phyloP scores from a whole-genome alignment of 2,888 invertebrate species.

The Lepidochrysops patricia region DNA sequence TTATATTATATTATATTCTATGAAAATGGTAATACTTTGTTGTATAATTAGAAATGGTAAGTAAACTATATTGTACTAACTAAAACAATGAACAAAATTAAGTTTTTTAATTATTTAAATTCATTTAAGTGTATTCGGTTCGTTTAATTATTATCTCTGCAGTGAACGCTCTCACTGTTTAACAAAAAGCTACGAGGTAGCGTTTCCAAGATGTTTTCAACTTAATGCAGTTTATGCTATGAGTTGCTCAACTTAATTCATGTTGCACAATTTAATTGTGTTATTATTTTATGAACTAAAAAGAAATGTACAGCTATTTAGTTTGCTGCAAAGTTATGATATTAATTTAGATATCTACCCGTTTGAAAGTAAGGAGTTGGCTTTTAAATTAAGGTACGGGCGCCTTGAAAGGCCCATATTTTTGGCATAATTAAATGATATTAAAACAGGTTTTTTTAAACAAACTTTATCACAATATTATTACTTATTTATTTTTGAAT shows the following conservation, averaged over 20 bases:
- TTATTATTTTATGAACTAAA: not conserved
- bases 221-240: constrained; percentile 6
- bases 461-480: no score
- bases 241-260: not conserved
- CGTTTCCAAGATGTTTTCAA: constrained; percentile 7
- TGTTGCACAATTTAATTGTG: not conserved
- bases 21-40: not conserved
- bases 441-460: no score
- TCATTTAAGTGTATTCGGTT: not conserved
- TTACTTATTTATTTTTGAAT: no score
- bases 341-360: no score
- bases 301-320: not conserved
- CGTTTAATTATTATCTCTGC: constrained; percentile 5
- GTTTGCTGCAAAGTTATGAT: not conserved
- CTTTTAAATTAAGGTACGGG: no score
- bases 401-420: no score
- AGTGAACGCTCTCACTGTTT: constrained; percentile 1
- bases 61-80: no score
- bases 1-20: no score
- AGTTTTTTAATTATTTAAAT: constrained; percentile 5
- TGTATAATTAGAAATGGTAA: no score
- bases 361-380: no score
- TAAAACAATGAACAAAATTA: not conserved
- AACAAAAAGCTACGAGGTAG: constrained; percentile 4
- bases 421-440: no score